These are phyloP conservation scores for Abramis brama DNA, from an alignment of 2,113 vertebrate species.

Conservation along the genomic window DNA sequence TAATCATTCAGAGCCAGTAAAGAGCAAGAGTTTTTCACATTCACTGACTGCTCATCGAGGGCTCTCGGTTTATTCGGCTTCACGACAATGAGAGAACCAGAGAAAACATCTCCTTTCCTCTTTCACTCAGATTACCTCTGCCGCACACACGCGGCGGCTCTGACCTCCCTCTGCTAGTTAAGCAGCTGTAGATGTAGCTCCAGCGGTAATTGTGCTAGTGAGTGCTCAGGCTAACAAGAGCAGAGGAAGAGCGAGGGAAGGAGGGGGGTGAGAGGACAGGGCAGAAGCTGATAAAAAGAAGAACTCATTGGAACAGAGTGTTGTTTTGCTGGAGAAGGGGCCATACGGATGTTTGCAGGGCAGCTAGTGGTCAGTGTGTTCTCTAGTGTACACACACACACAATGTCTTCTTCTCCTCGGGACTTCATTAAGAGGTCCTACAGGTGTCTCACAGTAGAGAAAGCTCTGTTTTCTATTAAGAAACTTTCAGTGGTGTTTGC, in stretches of 20 bases:
- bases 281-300: constrained; percentile 13
- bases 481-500: background rate
- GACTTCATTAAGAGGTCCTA: background rate
- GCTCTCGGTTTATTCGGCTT: background rate
- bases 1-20: constrained; percentile 33
- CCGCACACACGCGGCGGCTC: background rate
- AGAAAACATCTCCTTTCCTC: constrained; percentile 11
- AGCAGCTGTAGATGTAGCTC: constrained; percentile 60
- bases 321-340: background rate
- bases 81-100: background rate
- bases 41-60: background rate
- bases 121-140: constrained; percentile 18
- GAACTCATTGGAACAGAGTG: constrained; percentile 13
- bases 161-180: constrained; percentile 54
- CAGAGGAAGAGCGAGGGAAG: background rate
- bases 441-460: background rate
- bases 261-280: background rate
- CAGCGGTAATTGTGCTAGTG: constrained; percentile 63
- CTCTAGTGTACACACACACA: background rate
- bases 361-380: constrained; percentile 11
- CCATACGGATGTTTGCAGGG: background rate
- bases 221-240: constrained; percentile 56
- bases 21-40: constrained; percentile 4
- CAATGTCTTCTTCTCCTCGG: background rate
- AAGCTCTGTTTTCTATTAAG: background rate